Evolutionary conservation across 2,113 vertebrate genomes (phyloP).

Genomic region (Chinchilla lanigera): DNA sequence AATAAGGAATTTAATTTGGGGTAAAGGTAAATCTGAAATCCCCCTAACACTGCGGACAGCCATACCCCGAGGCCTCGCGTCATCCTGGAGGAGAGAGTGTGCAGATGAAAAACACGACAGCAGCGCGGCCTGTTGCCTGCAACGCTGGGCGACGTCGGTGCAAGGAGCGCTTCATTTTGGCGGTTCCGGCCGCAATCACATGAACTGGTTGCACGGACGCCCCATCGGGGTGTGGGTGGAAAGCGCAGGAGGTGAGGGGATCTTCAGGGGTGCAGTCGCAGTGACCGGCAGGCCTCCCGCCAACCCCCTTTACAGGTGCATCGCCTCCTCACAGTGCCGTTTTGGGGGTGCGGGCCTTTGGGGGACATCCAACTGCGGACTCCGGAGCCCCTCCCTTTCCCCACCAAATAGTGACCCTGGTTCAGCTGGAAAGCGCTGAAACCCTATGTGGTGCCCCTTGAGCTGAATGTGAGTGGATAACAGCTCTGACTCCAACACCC

Average conservation of each 20-base stretch:
- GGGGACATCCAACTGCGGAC: neutral
- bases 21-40: neutral
- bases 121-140: neutral
- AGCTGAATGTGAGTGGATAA: neutral
- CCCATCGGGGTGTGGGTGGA: neutral
- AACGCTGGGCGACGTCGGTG: neutral
- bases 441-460: neutral
- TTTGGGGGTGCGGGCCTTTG: neutral
- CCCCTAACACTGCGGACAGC: neutral
- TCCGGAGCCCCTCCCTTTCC: neutral
- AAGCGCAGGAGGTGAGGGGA: neutral
- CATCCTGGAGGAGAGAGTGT: neutral
- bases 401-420: neutral
- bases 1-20: slow-evolving; percentile 16
- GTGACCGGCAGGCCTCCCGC: neutral
- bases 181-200: neutral
- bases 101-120: neutral
- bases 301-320: neutral
- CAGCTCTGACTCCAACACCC: neutral
- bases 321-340: neutral
- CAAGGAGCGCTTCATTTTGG: neutral
- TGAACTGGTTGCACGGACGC: too few species aligned
- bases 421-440: neutral
- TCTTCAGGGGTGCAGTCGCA: neutral
- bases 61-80: neutral